phyloP scores from a whole-genome alignment of 2,113 vertebrate species.

The Lepisosteus osseus region DNA sequence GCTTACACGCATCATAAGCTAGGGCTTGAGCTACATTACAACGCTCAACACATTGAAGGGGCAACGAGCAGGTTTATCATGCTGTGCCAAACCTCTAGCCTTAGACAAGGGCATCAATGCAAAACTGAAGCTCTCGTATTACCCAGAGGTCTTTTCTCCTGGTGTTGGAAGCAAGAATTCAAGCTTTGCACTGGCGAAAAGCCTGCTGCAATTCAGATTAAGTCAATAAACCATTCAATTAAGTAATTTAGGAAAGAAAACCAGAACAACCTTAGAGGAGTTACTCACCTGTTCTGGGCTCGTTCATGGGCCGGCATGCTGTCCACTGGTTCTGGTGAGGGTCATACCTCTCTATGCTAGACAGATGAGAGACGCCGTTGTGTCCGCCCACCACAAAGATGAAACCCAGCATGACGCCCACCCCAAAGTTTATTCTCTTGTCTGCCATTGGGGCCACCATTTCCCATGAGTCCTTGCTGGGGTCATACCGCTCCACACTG shows the following conservation, averaged over 20 bases:
- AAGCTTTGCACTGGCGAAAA: no score
- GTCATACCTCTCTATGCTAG: constrained; percentile 95
- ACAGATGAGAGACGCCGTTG: constrained; percentile 93
- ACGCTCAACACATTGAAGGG: no score
- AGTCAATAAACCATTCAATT: no score
- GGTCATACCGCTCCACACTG: constrained; percentile 94
- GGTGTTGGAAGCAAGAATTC: no score
- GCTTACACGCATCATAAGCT: not conserved
- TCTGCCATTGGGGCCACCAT: constrained; percentile 95
- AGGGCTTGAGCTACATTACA: not conserved
- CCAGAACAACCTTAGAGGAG: not conserved
- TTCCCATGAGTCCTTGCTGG: constrained; percentile 94
- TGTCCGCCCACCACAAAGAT: constrained; percentile 97
- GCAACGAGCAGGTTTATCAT: no score
- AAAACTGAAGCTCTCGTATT: no score
- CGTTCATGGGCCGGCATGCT: constrained; percentile 91
- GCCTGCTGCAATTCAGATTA: no score
- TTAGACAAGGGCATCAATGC: no score
- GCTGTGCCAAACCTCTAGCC: no score
- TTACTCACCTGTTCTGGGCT: constrained; percentile 88
- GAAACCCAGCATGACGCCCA: constrained; percentile 94
- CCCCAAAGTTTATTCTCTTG: constrained; percentile 96
- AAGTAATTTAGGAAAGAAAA: no score
- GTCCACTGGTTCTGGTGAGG: constrained; percentile 98
- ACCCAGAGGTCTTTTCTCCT: no score